phyloP scores from a whole-genome alignment of 1,140 invertebrate genomes.

The Euura saliciscinereae region DNA sequence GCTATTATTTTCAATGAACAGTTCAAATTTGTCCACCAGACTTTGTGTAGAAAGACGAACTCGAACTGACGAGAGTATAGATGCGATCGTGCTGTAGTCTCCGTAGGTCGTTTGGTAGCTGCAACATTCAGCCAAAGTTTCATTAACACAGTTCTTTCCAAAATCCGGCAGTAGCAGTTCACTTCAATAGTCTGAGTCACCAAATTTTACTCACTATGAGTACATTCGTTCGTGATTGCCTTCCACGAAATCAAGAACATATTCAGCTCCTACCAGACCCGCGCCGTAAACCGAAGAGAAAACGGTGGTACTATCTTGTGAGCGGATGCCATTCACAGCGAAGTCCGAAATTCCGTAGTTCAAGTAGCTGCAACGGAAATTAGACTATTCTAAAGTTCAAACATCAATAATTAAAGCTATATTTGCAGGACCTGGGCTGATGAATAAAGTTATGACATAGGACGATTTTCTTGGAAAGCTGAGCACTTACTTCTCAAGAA shows the following conservation, averaged over 20 bases:
- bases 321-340: constrained; percentile 67
- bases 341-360: constrained; percentile 63
- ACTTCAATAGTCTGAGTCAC: background rate
- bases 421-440: too few species aligned
- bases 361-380: constrained; percentile 60
- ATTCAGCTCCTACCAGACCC: constrained; percentile 65
- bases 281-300: constrained; percentile 64
- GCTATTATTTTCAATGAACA: constrained; percentile 23
- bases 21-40: constrained; percentile 29
- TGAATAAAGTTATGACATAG: too few species aligned
- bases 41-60: constrained; percentile 31
- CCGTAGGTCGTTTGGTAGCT: constrained; percentile 27
- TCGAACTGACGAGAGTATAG: constrained; percentile 31
- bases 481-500: constrained; percentile 54
- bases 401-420: too few species aligned
- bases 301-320: constrained; percentile 71
- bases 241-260: constrained; percentile 70
- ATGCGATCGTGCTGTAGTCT: constrained; percentile 24
- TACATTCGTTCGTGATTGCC: background rate
- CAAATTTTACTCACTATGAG: background rate
- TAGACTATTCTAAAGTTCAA: too few species aligned
- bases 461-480: too few species aligned
- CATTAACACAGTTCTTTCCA: too few species aligned
- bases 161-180: too few species aligned
- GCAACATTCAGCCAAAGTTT: background rate